Evolutionary conservation across 2,113 vertebrate species (phyloP).

Genomic region (Oceanodroma tethys): DNA sequence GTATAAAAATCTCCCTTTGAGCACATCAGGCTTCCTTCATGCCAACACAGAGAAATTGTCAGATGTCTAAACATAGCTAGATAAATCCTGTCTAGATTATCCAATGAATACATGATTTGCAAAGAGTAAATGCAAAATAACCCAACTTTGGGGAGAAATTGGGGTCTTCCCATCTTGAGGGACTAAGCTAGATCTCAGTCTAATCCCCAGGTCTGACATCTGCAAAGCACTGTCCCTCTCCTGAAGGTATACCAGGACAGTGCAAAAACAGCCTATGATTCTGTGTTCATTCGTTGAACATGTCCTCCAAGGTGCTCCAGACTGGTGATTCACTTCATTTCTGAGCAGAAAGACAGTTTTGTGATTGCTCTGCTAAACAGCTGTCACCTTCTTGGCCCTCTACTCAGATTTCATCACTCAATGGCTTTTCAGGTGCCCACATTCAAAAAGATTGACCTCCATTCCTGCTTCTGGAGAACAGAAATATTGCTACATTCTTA

Average conservation of each 20-base stretch:
- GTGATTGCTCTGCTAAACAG: background rate
- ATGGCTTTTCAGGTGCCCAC: background rate
- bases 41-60: background rate
- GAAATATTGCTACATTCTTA: background rate
- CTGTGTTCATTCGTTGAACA: background rate
- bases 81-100: background rate
- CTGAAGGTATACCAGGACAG: background rate
- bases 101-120: background rate
- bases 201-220: background rate
- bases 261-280: background rate
- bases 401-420: background rate
- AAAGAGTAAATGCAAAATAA: background rate
- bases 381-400: background rate
- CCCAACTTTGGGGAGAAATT: background rate
- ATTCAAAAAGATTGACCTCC: background rate
- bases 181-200: background rate
- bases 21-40: background rate
- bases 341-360: background rate
- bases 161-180: background rate
- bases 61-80: background rate
- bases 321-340: background rate
- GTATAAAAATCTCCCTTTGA: background rate
- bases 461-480: background rate
- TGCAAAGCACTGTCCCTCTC: background rate
- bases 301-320: background rate